Percentiles rank a stretch among this genome's conserved stretches.
phyloP scores from a whole-genome alignment of 2,113 vertebrate genomes.

The Brachypteracias leptosomus region DNA sequence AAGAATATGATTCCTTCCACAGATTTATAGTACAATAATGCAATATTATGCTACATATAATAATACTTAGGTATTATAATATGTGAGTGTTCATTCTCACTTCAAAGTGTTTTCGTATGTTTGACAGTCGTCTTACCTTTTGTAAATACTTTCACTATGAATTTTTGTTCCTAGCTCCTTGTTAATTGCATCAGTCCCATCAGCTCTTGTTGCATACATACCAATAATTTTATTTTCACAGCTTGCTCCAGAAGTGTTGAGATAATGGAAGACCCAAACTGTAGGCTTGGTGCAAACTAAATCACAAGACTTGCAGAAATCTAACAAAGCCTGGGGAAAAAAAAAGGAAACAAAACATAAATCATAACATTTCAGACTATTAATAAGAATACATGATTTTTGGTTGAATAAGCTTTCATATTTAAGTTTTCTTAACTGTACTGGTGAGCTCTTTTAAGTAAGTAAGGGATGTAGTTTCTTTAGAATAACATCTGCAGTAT shows the following conservation, averaged over 20 bases:
- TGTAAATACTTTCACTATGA: conserved; percentile 73
- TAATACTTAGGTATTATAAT: background rate
- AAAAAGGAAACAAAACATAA: background rate
- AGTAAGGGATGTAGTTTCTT: background rate
- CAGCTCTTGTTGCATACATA: conserved; percentile 73
- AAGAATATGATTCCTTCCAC: background rate
- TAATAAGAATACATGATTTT: background rate
- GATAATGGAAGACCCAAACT: conserved; percentile 79
- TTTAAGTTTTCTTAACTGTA: background rate
- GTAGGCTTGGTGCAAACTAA: conserved; percentile 75
- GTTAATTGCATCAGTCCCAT: conserved; percentile 71
- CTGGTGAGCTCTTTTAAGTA: background rate
- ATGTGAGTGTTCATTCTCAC: background rate
- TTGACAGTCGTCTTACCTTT: conserved; percentile 63
- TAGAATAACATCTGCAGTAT: background rate
- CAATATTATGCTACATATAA: background rate
- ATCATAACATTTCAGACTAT: background rate
- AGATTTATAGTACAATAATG: background rate
- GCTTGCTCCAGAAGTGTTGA: conserved; percentile 75
- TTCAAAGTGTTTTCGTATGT: background rate
- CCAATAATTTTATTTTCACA: conserved; percentile 77
- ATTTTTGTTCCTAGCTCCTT: conserved; percentile 73
- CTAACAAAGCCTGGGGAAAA: conserved; percentile 69
- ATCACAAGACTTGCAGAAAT: conserved; percentile 75
- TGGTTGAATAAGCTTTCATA: background rate